Base-by-base conservation (phyloP, 2,888 invertebrate genomes). In the Stictocephala bisonia region DNA sequence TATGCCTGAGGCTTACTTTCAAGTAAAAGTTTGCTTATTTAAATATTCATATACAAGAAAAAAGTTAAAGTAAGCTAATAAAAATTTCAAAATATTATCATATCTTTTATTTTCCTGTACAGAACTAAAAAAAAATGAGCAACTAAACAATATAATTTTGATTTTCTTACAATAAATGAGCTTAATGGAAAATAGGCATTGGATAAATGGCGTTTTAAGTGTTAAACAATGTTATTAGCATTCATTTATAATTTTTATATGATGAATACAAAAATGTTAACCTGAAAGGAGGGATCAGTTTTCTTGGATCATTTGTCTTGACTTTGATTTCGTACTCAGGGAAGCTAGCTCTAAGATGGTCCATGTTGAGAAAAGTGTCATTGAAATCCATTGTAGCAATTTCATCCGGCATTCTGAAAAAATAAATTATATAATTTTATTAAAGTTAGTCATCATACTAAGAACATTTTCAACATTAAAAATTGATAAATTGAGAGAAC, bases 291-390 rank as follows among this genome's bases (percentile, higher is more conserved):
- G 96, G 89, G 18, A 91, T 87, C 0, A 93, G 85, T 81, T 90
- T 90, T 71, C 87, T 87, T 0, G 90, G 89, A 78, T 91, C 89
- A 72, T 90, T 87, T 0, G 88, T 88, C 68, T 88, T 86, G 15
- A 93, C 88, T 81, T 90, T 88, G 51, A 96, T 89, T 80, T 93
- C 88, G 82, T 94, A 89, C 0, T 88, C 89, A 0, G 96, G 96
- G 84, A 99, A 99, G 83, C 96, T 94, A 69, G 89, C 87, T 74
- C 90, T 86, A 50, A 99, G 84, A 83, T 99, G 99, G 71, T 95
- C 91, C 83, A 93, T 91, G 79, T 94, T 91, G 76, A 99, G 87
- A 82, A 99, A 99, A 0, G 99, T 99, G 82, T 99, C 99, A 83
- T 99, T 97, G 85, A 98, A 99, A 84, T 99, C 96, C 84, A 99